Evolutionary conservation across 2,113 vertebrate genomes (phyloP).

Genomic region (Irena cyanogastra): DNA sequence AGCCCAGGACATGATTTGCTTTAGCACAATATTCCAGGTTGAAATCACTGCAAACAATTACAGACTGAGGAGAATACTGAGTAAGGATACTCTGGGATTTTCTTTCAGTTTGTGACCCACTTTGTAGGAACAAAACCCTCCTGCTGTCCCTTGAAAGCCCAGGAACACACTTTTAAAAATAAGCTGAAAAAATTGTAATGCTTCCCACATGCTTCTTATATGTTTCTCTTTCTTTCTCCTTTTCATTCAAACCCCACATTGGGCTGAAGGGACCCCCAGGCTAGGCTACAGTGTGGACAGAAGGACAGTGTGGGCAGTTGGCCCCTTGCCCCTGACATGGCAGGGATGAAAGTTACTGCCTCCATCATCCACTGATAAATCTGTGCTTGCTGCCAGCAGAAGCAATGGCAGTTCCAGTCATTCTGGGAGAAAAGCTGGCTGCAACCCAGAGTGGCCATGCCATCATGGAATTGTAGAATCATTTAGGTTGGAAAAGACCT

Average conservation of each 20-base stretch:
- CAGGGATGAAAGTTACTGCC: neutral
- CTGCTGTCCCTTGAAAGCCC: neutral
- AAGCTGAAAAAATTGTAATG: rapidly evolving
- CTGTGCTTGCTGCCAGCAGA: neutral
- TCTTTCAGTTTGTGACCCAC: neutral
- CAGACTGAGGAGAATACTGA: neutral
- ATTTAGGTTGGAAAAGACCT: neutral
- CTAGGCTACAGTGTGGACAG: neutral
- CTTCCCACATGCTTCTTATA: neutral
- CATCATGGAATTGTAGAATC: neutral
- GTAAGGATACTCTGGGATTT: neutral
- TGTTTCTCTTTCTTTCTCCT: neutral
- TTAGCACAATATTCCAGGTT: neutral
- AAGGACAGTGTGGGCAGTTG: neutral
- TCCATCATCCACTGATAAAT: neutral
- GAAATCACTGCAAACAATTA: neutral
- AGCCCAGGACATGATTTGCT: neutral
- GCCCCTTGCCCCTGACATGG: neutral
- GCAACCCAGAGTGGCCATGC: neutral
- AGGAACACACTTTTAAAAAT: neutral
- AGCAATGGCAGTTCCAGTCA: neutral
- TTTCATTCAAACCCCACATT: neutral
- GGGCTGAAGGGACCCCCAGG: neutral
- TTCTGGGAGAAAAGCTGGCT: neutral
- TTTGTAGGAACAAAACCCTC: neutral